These are phyloP conservation scores for Otolemur crassicaudatus DNA, from an alignment of 2,797 vertebrate genomes.

Conservation along the genomic window DNA sequence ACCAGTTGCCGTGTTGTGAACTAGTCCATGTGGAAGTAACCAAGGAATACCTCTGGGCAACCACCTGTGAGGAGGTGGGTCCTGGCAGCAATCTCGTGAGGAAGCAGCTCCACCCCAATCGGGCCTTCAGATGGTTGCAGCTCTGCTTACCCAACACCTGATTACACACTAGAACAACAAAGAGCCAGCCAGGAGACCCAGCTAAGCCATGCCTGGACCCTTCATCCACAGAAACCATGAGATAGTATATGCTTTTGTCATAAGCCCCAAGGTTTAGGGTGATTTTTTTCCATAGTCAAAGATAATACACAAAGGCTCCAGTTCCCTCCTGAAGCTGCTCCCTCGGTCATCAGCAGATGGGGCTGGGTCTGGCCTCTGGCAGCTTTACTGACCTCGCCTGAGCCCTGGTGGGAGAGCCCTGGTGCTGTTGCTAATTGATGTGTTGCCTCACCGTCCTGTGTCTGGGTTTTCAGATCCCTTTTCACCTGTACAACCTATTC, in stretches of 20 bases:
- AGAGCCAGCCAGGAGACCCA: not conserved
- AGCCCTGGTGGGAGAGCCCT: accelerated
- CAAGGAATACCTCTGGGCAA: not conserved
- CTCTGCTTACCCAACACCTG: not conserved
- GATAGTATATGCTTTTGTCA: not conserved
- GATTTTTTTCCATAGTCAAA: not conserved
- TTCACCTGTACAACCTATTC: not conserved
- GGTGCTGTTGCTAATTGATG: not conserved
- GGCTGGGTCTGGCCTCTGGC: not conserved
- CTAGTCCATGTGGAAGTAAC: not conserved
- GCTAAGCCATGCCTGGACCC: not conserved
- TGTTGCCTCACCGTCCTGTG: not conserved
- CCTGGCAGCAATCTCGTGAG: not conserved
- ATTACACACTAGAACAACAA: not conserved
- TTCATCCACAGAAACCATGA: not conserved
- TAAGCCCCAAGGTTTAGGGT: not conserved
- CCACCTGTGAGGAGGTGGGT: not conserved
- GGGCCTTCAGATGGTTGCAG: not conserved
- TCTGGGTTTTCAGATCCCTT: not conserved
- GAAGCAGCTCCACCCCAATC: accelerated
- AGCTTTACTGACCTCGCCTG: not conserved
- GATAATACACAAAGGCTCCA: accelerated
- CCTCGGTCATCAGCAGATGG: not conserved
- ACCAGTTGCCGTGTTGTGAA: not conserved
- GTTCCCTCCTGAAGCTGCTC: not conserved